Conservation (phyloP, 1,140 invertebrate species). For the Agraylea sexmaculata region DNA sequence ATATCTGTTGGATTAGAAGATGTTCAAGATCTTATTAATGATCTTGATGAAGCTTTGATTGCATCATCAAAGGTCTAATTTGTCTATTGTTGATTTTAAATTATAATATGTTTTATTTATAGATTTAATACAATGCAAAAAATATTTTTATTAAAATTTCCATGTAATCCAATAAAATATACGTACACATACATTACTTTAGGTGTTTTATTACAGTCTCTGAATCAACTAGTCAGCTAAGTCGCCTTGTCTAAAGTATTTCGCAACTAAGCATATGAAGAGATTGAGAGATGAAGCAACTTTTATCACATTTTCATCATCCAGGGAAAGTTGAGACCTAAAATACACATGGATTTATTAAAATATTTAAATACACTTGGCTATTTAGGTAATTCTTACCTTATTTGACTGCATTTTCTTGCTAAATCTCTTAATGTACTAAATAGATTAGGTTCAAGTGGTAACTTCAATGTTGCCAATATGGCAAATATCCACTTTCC, state of each 20-base stretch:
- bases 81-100: neutral
- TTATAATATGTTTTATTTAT: neutral
- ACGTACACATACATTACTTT: neutral
- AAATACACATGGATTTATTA: slow-evolving; percentile 3
- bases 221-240: slow-evolving; percentile 26
- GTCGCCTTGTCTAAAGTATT: slow-evolving; percentile 30
- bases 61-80: slow-evolving; percentile 19
- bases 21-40: slow-evolving; percentile 73
- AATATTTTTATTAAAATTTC: neutral
- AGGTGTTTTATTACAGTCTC: too few relatives aligned
- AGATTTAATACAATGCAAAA: slow-evolving; percentile 1
- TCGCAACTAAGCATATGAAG: slow-evolving; percentile 29
- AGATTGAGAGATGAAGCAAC: slow-evolving; percentile 26
- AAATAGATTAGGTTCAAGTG: slow-evolving; percentile 26
- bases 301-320: slow-evolving; percentile 17
- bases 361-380: neutral
- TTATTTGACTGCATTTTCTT: slow-evolving; percentile 26
- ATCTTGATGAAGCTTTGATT: slow-evolving; percentile 70
- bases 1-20: slow-evolving; percentile 89
- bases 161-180: slow-evolving; percentile 1
- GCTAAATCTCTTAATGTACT: slow-evolving; percentile 27
- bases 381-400: slow-evolving; percentile 10
- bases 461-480: slow-evolving; percentile 27
- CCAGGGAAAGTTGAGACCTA: slow-evolving; percentile 22
- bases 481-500: slow-evolving; percentile 30